Conservation (phyloP, 2,113 vertebrate genomes). For the Plectropomus leopardus region DNA sequence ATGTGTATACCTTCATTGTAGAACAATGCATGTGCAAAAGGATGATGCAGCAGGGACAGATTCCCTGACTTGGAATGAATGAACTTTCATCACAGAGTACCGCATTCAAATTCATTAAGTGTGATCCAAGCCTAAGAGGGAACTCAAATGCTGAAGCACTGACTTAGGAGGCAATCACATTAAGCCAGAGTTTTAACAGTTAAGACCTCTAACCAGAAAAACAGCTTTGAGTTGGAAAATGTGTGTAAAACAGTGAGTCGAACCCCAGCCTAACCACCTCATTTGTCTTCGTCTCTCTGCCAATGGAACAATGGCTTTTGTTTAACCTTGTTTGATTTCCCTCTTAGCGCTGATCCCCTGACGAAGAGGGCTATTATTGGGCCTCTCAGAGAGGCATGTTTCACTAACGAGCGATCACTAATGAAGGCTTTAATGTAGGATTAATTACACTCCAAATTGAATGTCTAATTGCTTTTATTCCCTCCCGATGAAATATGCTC, state of each 20-base stretch:
- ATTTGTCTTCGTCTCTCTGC: conserved; percentile 81
- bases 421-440: conserved; percentile 87
- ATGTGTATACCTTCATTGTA: not conserved
- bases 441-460: conserved; percentile 88
- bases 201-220: conserved; percentile 77
- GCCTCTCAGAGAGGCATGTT: conserved; percentile 82
- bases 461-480: conserved; percentile 87
- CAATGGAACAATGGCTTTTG: conserved; percentile 84
- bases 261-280: conserved; percentile 73
- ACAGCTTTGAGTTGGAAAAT: conserved; percentile 69
- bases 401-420: conserved; percentile 84
- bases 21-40: not conserved
- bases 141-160: conserved; percentile 56
- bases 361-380: conserved; percentile 81
- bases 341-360: conserved; percentile 82
- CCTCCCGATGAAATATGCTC: conserved; percentile 85
- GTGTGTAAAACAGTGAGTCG: conserved; percentile 75
- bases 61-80: conserved; percentile 25
- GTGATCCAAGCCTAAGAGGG: conserved; percentile 46
- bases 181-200: conserved; percentile 75
- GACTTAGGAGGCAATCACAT: conserved; percentile 71
- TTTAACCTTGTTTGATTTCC: conserved; percentile 86
- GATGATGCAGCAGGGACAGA: conserved; percentile 6
- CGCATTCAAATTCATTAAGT: conserved; percentile 57
- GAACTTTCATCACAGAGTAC: conserved; percentile 20